These are phyloP conservation scores for Drosophila formosana DNA, from an alignment of 2,888 invertebrate species.

Conservation along the genomic window DNA sequence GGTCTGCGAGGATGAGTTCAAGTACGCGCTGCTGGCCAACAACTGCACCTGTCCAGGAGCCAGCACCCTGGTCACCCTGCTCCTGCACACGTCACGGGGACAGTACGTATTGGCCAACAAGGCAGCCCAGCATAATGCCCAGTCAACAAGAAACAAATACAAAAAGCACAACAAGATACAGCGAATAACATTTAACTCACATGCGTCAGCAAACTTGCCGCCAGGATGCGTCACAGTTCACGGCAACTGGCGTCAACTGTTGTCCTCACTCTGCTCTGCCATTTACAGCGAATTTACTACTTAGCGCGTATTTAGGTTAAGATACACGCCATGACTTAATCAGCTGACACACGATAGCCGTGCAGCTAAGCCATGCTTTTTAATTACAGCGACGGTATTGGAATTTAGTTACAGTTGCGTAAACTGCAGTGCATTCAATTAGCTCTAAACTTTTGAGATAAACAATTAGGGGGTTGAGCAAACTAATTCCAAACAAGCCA, in stretches of 20 bases:
- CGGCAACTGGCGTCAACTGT: constrained; percentile 18
- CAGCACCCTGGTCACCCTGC: constrained; percentile 97
- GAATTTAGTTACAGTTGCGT: background rate
- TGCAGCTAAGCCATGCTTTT: background rate
- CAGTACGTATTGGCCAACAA: constrained; percentile 91
- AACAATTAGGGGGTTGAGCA: background rate
- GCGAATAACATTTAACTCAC: constrained; percentile 26
- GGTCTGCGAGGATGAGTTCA: constrained; percentile 99
- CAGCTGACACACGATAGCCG: background rate
- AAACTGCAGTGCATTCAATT: background rate
- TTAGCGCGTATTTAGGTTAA: background rate
- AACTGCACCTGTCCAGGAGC: constrained; percentile 99
- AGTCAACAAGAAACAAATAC: constrained; percentile 38
- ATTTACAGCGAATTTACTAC: constrained; percentile 15
- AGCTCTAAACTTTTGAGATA: background rate
- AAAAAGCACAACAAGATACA: constrained; percentile 19
- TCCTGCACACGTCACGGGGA: constrained; percentile 98
- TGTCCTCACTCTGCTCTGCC: constrained; percentile 7
- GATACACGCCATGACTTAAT: constrained; percentile 6
- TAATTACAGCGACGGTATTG: background rate
- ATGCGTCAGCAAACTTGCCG: constrained; percentile 57
- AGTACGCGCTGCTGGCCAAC: constrained; percentile 98
- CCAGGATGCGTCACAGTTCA: constrained; percentile 40
- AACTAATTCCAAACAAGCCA: too few relatives aligned
- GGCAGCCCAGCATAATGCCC: constrained; percentile 16